Percentiles rank a stretch among this genome's conserved stretches.
Evolutionary conservation across 2,888 invertebrate genomes (phyloP).

Genomic region (Watsonalla cultraria): DNA sequence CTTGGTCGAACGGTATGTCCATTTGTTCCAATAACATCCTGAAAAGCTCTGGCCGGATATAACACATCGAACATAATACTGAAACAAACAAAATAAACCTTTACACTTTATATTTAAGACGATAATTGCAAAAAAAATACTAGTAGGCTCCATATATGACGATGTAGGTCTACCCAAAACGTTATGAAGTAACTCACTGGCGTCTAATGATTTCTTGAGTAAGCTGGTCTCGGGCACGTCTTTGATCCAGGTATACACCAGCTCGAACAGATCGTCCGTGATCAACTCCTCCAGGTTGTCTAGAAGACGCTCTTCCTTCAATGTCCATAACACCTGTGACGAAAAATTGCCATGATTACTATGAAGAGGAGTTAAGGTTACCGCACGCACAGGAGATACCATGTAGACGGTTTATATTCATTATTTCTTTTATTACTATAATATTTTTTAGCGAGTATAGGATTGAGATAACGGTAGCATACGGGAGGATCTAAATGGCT

Average conservation of each 20-base stretch:
- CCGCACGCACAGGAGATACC: too few relatives aligned
- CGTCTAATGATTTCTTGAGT: conserved; percentile 91
- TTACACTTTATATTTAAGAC: neutral
- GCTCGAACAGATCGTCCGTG: conserved; percentile 86
- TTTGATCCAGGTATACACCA: conserved; percentile 87
- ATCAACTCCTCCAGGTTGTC: conserved; percentile 83
- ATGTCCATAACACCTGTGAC: conserved; percentile 71
- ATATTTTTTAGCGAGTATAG: neutral
- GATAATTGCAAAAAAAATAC: neutral
- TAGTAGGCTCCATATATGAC: neutral
- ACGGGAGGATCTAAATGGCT: too few relatives aligned
- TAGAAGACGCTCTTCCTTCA: conserved; percentile 80
- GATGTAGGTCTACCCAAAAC: neutral
- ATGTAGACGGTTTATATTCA: too few relatives aligned
- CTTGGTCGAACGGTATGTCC: conserved; percentile 76
- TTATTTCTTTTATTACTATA: too few relatives aligned
- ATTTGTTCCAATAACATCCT: conserved; percentile 85
- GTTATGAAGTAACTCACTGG: conserved; percentile 52
- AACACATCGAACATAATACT: conserved; percentile 91
- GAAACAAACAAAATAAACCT: conserved; percentile 25
- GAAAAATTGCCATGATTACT: neutral
- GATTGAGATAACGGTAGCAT: too few relatives aligned
- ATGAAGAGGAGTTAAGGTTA: neutral
- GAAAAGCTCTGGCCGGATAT: conserved; percentile 88
- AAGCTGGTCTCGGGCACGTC: conserved; percentile 83